A percentile compares a stretch with the other conserved stretches of the same genome.
phyloP scores from a whole-genome alignment of 1,140 invertebrate genomes.

The Aphelinus atriplicis region DNA sequence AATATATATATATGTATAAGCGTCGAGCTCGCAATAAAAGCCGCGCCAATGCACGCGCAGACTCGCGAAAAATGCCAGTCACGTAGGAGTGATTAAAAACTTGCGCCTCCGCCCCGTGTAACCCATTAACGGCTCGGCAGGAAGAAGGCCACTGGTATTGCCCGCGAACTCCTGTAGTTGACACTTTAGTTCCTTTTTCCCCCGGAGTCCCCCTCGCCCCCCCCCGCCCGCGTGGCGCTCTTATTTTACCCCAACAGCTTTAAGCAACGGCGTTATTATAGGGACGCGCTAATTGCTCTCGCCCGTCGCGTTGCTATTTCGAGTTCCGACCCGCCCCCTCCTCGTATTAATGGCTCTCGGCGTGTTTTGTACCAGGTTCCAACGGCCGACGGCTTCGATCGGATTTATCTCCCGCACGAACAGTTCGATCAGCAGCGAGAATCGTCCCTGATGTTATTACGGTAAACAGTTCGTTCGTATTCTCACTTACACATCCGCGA shows the following conservation, averaged over 20 bases:
- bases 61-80: slow-evolving; percentile 29
- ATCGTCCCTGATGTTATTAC: too few relatives aligned
- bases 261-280: slow-evolving; percentile 22
- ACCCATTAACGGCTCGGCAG: slow-evolving; percentile 12
- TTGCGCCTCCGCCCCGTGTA: slow-evolving; percentile 21
- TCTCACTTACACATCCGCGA: too few relatives aligned
- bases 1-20: background rate
- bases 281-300: slow-evolving; percentile 16
- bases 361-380: background rate
- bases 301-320: too few relatives aligned
- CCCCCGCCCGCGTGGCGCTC: too few relatives aligned
- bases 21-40: slow-evolving; percentile 17
- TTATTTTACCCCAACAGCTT: background rate
- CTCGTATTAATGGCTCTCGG: too few relatives aligned
- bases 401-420: too few relatives aligned
- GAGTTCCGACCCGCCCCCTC: too few relatives aligned
- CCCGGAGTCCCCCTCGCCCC: background rate
- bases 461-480: too few relatives aligned
- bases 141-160: background rate
- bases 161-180: background rate
- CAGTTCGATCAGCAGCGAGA: too few relatives aligned
- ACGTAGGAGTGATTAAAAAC: slow-evolving; percentile 36
- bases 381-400: too few relatives aligned
- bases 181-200: slow-evolving; percentile 16
- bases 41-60: background rate